Evolutionary conservation across 2,888 invertebrate species (phyloP).

Genomic region (Ephialtes manifestator): DNA sequence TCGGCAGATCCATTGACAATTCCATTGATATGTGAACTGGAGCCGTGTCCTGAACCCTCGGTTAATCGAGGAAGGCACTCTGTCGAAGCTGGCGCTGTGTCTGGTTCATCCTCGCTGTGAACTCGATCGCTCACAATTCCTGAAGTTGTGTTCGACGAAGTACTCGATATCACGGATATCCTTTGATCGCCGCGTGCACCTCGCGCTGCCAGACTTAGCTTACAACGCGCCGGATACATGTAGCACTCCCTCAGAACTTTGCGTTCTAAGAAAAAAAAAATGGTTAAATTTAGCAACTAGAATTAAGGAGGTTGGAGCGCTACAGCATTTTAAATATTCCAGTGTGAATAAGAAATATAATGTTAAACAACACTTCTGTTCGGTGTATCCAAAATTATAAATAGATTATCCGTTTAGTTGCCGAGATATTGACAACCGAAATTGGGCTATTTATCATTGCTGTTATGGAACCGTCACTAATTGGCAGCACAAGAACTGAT

Average conservation of each 20-base stretch:
- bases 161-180: constrained; percentile 96
- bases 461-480: no score
- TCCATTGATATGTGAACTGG: constrained; percentile 70
- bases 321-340: no score
- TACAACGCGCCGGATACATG: constrained; percentile 89
- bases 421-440: no score
- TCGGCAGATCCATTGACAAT: constrained; percentile 73
- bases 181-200: constrained; percentile 92
- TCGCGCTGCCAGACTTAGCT: constrained; percentile 88
- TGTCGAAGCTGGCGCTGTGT: constrained; percentile 95
- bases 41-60: constrained; percentile 76
- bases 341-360: no score
- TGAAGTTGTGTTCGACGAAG: constrained; percentile 98
- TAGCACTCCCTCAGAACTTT: constrained; percentile 90
- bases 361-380: no score
- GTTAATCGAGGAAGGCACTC: constrained; percentile 91
- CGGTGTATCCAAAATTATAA: no score
- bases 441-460: no score
- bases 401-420: no score
- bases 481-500: no score
- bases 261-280: constrained; percentile 86
- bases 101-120: constrained; percentile 97
- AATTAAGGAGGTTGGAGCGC: no score
- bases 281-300: no score
- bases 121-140: constrained; percentile 98